A percentile compares a stretch with the other conserved stretches of the same genome.
Evolutionary conservation across 2,113 vertebrate genomes (phyloP).

Genomic region (Tamias sibiricus): DNA sequence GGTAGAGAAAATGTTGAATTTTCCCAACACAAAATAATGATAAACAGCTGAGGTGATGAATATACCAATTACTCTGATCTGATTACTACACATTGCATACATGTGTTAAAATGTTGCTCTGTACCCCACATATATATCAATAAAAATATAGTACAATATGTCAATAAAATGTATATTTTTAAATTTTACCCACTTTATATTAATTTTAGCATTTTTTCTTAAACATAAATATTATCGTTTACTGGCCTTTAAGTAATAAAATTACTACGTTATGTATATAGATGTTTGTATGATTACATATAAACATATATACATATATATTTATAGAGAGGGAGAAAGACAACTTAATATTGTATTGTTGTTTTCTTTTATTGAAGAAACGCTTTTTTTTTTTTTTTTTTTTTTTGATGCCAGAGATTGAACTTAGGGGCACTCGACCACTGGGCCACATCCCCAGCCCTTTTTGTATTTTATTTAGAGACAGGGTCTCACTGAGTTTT

Average conservation of each 20-base stretch:
- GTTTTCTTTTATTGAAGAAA: neutral
- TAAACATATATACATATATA: neutral
- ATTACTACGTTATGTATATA: neutral
- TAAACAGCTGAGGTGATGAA: neutral
- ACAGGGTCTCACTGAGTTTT: too few species aligned
- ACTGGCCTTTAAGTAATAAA: neutral
- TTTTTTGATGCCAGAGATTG: too few species aligned
- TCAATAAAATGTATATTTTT: neutral
- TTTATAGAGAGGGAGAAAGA: neutral
- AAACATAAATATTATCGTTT: neutral
- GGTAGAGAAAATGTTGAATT: neutral
- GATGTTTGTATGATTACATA: neutral
- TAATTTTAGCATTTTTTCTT: neutral
- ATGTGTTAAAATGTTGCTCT: neutral
- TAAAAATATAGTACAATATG: neutral
- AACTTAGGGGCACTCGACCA: too few species aligned
- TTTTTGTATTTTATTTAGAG: too few species aligned
- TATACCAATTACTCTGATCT: neutral
- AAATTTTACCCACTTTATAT: neutral
- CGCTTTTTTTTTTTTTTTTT: too few species aligned
- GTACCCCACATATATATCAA: neutral
- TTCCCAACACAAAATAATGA: neutral
- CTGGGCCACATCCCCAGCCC: too few species aligned
- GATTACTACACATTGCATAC: neutral
- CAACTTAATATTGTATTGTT: neutral